Evolutionary conservation across 1,140 invertebrate species (phyloP).

Genomic region (Penaeus vannamei): DNA sequence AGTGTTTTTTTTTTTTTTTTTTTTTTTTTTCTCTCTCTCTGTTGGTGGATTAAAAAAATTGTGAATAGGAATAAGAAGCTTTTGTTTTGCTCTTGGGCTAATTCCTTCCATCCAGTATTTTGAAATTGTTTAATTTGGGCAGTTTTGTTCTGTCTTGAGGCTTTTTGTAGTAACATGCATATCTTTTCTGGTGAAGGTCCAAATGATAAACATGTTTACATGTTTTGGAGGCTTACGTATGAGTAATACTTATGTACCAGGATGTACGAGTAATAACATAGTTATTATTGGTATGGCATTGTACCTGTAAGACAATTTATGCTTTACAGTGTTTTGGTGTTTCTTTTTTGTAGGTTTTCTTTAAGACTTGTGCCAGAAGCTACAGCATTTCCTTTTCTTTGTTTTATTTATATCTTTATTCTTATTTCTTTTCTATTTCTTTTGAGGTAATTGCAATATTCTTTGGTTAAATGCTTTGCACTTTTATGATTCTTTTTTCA

Average conservation of each 20-base stretch:
- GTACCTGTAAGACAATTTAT: conserved; percentile 51
- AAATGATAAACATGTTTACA: background rate
- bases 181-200: conserved; percentile 16
- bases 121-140: too few species aligned
- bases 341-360: conserved; percentile 26
- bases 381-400: conserved; percentile 18
- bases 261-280: background rate
- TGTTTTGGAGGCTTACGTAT: background rate
- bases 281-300: conserved; percentile 44
- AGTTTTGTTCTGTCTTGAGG: too few species aligned
- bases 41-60: background rate
- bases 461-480: too few species aligned
- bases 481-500: too few species aligned
- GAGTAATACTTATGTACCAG: conserved; percentile 30
- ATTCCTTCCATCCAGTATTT: background rate
- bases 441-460: background rate
- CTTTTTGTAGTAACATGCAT: background rate
- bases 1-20: too few species aligned
- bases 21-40: too few species aligned
- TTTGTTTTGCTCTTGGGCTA: conserved; percentile 63
- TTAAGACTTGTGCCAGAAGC: conserved; percentile 13
- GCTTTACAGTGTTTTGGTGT: conserved; percentile 33
- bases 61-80: conserved; percentile 30
- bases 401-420: background rate
- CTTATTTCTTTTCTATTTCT: background rate